Conservation (phyloP, 2,888 invertebrate genomes). For the Xylota sylvarum region DNA sequence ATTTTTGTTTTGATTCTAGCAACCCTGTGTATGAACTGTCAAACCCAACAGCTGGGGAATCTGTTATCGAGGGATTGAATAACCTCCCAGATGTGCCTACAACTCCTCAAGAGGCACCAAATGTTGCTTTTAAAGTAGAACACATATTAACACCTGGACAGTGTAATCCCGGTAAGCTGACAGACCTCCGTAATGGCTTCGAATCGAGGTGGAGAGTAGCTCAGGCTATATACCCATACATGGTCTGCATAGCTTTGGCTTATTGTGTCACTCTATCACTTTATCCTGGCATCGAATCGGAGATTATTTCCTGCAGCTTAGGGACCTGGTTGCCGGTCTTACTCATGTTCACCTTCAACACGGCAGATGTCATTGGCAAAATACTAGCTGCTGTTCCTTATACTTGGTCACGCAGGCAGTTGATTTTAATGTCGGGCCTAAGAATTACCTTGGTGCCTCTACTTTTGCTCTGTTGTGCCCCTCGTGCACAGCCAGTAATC, state of each 20-base stretch:
- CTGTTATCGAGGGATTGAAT: slow-evolving; percentile 84
- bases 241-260: slow-evolving; percentile 94
- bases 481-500: slow-evolving; percentile 90
- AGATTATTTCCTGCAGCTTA: slow-evolving; percentile 93
- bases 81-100: slow-evolving; percentile 83
- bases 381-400: slow-evolving; percentile 92
- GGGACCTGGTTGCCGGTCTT: slow-evolving; percentile 96
- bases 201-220: slow-evolving; percentile 91
- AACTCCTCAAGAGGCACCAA: slow-evolving; percentile 82
- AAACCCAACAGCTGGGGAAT: slow-evolving; percentile 86
- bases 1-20: slow-evolving; percentile 84
- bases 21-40: slow-evolving; percentile 94
- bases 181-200: slow-evolving; percentile 83
- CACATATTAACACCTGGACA: slow-evolving; percentile 84
- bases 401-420: slow-evolving; percentile 92
- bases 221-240: slow-evolving; percentile 94
- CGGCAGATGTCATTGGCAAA: slow-evolving; percentile 92
- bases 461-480: slow-evolving; percentile 92
- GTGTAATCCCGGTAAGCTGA: slow-evolving; percentile 82
- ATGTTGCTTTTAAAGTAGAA: slow-evolving; percentile 85
- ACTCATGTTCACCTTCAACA: slow-evolving; percentile 95
- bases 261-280: slow-evolving; percentile 95
- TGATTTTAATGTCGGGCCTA: slow-evolving; percentile 90
- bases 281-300: slow-evolving; percentile 96
- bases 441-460: slow-evolving; percentile 92